Evolutionary conservation across 2,113 vertebrate species (phyloP).

Genomic region (Athene noctua): DNA sequence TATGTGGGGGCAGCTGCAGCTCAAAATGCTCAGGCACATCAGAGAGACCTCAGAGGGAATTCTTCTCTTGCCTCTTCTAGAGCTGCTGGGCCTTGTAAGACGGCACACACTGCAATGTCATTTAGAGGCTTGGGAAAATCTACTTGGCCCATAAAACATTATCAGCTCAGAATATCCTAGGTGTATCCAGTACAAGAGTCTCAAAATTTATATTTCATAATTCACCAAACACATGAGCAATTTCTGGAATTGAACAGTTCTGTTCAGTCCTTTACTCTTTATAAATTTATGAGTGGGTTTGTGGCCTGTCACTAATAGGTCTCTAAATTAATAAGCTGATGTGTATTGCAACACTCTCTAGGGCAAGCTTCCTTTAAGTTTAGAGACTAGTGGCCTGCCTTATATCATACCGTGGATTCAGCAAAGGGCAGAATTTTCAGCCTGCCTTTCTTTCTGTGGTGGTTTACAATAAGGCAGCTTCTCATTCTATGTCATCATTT

Average conservation of each 20-base stretch:
- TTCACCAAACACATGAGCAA: constrained; percentile 1
- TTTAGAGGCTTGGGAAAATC: not conserved
- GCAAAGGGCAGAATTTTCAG: not conserved
- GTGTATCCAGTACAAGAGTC: not conserved
- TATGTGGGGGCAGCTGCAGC: not conserved
- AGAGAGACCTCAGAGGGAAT: not conserved
- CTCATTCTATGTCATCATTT: not conserved
- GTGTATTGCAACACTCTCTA: constrained; percentile 16
- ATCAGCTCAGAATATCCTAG: not conserved
- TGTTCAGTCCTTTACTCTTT: constrained; percentile 27
- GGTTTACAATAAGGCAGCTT: constrained; percentile 2
- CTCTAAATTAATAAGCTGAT: constrained; percentile 55
- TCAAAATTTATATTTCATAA: constrained; percentile 30
- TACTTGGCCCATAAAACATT: not conserved
- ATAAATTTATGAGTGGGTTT: constrained; percentile 52
- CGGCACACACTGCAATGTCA: not conserved
- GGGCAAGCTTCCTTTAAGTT: constrained; percentile 42
- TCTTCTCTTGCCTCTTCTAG: not conserved
- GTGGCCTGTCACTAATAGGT: constrained; percentile 44
- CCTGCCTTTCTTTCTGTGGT: not conserved
- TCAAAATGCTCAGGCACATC: not conserved
- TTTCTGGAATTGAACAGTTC: constrained; percentile 3
- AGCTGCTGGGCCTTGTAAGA: not conserved
- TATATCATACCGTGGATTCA: not conserved
- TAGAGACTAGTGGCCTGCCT: not conserved